Percentiles rank a stretch among this genome's conserved stretches.
Evolutionary conservation across 2,113 vertebrate species (phyloP).

Genomic region (Pterocles orientalis): DNA sequence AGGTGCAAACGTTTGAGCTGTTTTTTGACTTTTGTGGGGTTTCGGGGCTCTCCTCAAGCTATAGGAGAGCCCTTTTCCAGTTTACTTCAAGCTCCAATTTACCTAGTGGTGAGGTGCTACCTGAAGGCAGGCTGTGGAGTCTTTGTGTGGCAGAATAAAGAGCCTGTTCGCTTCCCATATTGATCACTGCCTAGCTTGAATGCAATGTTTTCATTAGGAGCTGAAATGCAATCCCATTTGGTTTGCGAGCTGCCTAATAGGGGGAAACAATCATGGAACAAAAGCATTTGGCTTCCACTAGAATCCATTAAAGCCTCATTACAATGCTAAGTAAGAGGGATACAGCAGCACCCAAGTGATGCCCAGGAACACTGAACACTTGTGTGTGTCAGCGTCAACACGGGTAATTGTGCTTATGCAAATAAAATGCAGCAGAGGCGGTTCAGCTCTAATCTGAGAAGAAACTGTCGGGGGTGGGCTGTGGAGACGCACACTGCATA

Average conservation of each 20-base stretch:
- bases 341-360: conserved; percentile 13
- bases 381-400: neutral
- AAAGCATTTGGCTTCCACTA: conserved; percentile 43
- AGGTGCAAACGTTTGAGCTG: neutral
- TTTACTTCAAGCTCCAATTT: neutral
- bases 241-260: conserved; percentile 10
- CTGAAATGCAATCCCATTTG: neutral
- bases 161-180: neutral
- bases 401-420: conserved; percentile 25
- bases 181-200: neutral
- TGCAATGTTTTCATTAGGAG: conserved; percentile 42
- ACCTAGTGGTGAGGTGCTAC: neutral
- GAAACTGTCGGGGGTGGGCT: neutral
- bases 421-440: neutral
- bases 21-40: neutral
- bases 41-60: neutral
- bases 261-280: conserved; percentile 19
- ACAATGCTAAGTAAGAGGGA: neutral
- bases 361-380: neutral
- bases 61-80: neutral
- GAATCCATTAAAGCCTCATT: conserved; percentile 53
- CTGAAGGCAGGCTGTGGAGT: neutral
- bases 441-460: neutral
- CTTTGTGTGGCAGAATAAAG: neutral
- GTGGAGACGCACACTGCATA: neutral